Conservation (phyloP, 2,888 invertebrate genomes). For the Salticus scenicus region DNA sequence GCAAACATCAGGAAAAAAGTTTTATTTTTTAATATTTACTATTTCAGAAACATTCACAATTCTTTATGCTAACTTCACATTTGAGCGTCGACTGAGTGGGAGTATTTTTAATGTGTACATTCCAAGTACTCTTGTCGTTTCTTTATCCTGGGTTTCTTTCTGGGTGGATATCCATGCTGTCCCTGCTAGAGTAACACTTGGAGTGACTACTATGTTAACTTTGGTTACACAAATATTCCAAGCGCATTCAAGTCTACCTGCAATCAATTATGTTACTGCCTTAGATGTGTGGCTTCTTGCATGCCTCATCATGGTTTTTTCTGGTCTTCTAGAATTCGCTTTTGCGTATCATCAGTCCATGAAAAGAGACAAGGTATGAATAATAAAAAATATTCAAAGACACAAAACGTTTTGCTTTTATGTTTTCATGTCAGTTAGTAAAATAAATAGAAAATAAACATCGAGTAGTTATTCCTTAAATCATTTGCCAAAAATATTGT, state of each 20-base stretch:
- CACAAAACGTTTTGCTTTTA: no score
- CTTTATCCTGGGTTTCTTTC: constrained; percentile 37
- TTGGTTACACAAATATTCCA: constrained; percentile 44
- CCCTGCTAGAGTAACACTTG: no score
- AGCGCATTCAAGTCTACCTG: constrained; percentile 21
- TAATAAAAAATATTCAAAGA: no score
- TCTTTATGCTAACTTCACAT: no score
- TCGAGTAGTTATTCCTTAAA: no score
- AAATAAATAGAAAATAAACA: no score
- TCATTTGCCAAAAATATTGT: no score
- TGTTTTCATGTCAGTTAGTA: no score
- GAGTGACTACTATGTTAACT: constrained; percentile 46
- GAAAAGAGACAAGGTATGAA: neutral
- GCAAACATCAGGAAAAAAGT: no score
- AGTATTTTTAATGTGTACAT: constrained; percentile 50
- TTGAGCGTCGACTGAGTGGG: constrained; percentile 43
- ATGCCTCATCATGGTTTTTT: constrained; percentile 50
- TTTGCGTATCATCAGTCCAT: constrained; percentile 17
- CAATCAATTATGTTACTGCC: constrained; percentile 50
- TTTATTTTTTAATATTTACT: no score
- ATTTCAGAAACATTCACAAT: no score
- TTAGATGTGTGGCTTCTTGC: constrained; percentile 67
- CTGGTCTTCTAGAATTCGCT: constrained; percentile 51
- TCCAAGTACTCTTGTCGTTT: constrained; percentile 46
- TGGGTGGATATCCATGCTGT: no score